Evolutionary conservation across 2,888 invertebrate genomes (phyloP).

Genomic region (Protodeltote pygarga): DNA sequence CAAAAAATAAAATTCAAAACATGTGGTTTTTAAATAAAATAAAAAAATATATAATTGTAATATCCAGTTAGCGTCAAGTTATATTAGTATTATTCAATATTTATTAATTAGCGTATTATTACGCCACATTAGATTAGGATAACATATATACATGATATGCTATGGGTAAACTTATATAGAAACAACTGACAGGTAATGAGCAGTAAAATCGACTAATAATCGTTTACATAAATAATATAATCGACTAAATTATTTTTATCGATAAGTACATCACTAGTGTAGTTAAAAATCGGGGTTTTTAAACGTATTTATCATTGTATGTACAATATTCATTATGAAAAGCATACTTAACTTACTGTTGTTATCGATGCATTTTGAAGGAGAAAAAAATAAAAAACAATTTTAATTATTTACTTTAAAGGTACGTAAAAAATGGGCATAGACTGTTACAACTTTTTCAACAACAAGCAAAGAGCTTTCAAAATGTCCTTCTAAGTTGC

Average conservation of each 20-base stretch:
- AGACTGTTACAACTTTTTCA: too few relatives aligned
- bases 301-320: conserved; percentile 16
- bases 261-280: conserved; percentile 48
- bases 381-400: too few relatives aligned
- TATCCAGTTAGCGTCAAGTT: conserved; percentile 71
- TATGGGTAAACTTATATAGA: conserved; percentile 45
- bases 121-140: conserved; percentile 43
- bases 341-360: conserved; percentile 11
- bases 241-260: conserved; percentile 47
- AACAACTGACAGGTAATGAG: conserved; percentile 49
- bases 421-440: too few relatives aligned
- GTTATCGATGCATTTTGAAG: too few relatives aligned
- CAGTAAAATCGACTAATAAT: conserved; percentile 46
- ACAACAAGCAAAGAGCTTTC: too few relatives aligned
- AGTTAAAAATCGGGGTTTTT: conserved; percentile 30
- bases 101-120: conserved; percentile 53
- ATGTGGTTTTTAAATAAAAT: conserved; percentile 43
- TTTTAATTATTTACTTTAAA: too few relatives aligned
- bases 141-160: conserved; percentile 42
- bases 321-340: not conserved
- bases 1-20: conserved; percentile 36
- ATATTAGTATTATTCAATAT: conserved; percentile 56
- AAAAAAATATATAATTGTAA: conserved; percentile 64
- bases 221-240: conserved; percentile 44
- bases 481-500: too few relatives aligned